These are phyloP conservation scores for Adelphocoris suturalis DNA, from an alignment of 2,888 invertebrate genomes.

Conservation along the genomic window DNA sequence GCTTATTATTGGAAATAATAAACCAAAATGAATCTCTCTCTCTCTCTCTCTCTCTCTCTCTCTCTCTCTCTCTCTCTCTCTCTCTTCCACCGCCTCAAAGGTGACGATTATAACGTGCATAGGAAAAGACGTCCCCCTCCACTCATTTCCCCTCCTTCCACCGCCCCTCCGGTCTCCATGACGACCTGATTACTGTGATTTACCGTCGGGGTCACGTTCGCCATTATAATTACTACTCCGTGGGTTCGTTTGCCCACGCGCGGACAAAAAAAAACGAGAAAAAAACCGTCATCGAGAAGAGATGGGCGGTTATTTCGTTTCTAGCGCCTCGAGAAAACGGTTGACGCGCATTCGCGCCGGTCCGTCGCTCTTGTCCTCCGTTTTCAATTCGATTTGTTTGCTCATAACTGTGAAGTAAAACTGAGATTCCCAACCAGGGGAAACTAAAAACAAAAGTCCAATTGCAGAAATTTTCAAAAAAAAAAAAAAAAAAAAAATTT, in stretches of 20 bases:
- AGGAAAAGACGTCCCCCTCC: too few relatives aligned
- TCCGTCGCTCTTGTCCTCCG: too few relatives aligned
- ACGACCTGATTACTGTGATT: conserved; percentile 37
- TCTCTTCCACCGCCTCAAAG: too few relatives aligned
- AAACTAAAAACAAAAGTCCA: neutral
- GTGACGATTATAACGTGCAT: too few relatives aligned
- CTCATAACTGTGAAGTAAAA: too few relatives aligned
- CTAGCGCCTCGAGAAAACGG: neutral
- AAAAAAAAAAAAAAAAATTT: neutral
- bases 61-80: neutral
- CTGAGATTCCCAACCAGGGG: too few relatives aligned
- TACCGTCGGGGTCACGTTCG: conserved; percentile 10
- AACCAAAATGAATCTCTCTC: too few relatives aligned
- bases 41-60: neutral
- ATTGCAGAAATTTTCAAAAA: too few relatives aligned
- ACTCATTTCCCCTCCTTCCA: too few relatives aligned
- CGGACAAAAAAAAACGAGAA: neutral
- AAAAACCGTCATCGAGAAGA: neutral
- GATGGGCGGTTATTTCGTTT: neutral
- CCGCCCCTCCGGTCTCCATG: neutral
- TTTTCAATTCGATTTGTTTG: too few relatives aligned
- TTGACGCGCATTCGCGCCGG: too few relatives aligned
- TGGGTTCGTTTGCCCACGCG: neutral
- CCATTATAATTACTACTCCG: conserved; percentile 24
- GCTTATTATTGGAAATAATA: too few relatives aligned